phyloP scores from a whole-genome alignment of 2,797 vertebrate species.

The Gallinago stenura region DNA sequence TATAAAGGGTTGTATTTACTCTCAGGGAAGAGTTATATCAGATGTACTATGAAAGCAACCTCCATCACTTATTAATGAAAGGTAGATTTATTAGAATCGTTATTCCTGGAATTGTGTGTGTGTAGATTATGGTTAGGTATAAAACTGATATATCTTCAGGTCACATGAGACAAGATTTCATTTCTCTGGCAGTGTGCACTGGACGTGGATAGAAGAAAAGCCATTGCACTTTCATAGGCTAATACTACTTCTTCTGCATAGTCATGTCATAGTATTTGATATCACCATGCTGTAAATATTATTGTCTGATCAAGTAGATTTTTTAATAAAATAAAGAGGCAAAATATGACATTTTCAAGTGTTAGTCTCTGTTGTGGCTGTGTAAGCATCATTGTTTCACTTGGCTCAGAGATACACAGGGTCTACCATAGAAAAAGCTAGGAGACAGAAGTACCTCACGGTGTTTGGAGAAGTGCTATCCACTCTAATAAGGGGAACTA shows the following conservation, averaged over 20 bases:
- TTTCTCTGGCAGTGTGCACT: background rate
- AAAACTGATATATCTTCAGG: background rate
- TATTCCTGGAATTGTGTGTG: background rate
- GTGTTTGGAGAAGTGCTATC: background rate
- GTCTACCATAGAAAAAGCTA: background rate
- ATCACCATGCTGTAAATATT: background rate
- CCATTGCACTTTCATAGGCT: background rate
- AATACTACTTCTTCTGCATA: background rate
- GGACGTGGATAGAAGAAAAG: background rate
- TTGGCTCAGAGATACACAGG: background rate
- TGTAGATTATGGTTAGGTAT: background rate
- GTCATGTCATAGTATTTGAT: background rate
- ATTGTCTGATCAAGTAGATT: background rate
- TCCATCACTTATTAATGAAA: conserved; percentile 25
- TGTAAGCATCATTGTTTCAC: background rate
- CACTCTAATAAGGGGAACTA: background rate
- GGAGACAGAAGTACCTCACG: background rate
- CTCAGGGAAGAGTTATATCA: background rate
- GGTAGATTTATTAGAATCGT: background rate
- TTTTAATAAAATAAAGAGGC: background rate
- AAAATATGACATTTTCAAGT: background rate
- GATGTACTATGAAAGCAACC: background rate
- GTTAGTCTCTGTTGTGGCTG: background rate
- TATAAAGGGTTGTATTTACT: too few species aligned
- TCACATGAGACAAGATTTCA: background rate